These are phyloP conservation scores for Tangara arthus DNA, from an alignment of 2,797 vertebrate genomes.

Conservation along the genomic window DNA sequence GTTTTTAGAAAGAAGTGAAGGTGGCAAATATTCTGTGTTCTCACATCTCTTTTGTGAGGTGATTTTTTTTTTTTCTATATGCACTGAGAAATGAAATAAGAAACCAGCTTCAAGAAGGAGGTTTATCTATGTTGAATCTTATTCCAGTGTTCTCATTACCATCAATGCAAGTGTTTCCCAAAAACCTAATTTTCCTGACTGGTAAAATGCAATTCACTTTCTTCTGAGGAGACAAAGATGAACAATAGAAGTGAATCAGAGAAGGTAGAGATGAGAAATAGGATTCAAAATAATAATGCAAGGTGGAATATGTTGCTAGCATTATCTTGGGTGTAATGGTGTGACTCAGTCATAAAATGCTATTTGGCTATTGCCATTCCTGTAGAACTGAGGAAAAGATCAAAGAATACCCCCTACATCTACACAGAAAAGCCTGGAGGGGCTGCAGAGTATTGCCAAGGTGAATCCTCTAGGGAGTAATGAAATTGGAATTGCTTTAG, in stretches of 20 bases:
- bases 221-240: background rate
- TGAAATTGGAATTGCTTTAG: constrained; percentile 38
- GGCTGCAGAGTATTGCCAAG: background rate
- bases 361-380: background rate
- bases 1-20: background rate
- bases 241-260: background rate
- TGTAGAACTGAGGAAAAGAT: background rate
- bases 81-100: background rate
- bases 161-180: background rate
- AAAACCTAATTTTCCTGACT: background rate
- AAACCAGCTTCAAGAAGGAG: background rate
- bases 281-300: background rate
- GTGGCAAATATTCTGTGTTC: background rate
- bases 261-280: background rate
- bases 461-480: constrained; percentile 20
- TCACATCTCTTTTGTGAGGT: background rate
- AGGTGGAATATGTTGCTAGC: background rate
- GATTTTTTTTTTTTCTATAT: background rate
- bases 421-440: background rate
- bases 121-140: background rate
- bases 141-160: background rate
- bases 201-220: background rate
- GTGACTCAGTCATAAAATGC: background rate
- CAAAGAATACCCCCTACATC: background rate
- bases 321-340: background rate